Evolutionary conservation across 2,797 vertebrate genomes (phyloP), one percentile per base, ranked within the genome.

Genomic region (Enteromius argenteus): DNA sequence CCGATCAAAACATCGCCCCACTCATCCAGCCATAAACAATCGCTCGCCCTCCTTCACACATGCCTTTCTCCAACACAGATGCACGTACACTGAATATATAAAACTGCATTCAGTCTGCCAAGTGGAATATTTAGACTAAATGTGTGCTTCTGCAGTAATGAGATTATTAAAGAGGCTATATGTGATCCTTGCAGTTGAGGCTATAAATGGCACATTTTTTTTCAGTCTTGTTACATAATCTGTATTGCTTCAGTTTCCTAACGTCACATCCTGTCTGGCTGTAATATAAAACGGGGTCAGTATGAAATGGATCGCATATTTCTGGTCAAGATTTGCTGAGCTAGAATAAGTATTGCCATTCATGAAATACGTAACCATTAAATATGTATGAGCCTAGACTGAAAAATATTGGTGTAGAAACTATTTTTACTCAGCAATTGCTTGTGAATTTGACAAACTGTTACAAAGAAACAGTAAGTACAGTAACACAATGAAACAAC

Each of bases 201-300:
- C 81, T 83, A 76, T 77, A 83, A 77, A 83, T 69, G 37, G 73
- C 46, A 68, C 72, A 44, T 77, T 77, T 72, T 62, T 64, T 83
- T 42, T 42, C 62, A 83, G 73, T 69, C 81, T 81, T 69, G 81
- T 83, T 77, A 77, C 81, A 69, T 83, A 83, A 83, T 83, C 73
- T 46, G 46, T 32, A 77, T 83, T 44, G 62, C 49, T 79, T 79
- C 19, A 51, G 78, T 67, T 66, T 79, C 62, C 64, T 79, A 53
- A 39, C 13, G 46, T 68, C 62, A 83, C 72, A 44, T 83, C 81
- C 81, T 77, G 73, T 68, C 73, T 42, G 23, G 35, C 49, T 68
- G 62, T 77, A 77, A 56, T 44, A 76, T 46, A 64, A 62, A 78
- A 79, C 81, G 37, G 46, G 13, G n/a, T 49, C 62, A 39, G 30